Evolutionary conservation across 2,113 vertebrate species (phyloP).

Genomic region (Pitta sordida): DNA sequence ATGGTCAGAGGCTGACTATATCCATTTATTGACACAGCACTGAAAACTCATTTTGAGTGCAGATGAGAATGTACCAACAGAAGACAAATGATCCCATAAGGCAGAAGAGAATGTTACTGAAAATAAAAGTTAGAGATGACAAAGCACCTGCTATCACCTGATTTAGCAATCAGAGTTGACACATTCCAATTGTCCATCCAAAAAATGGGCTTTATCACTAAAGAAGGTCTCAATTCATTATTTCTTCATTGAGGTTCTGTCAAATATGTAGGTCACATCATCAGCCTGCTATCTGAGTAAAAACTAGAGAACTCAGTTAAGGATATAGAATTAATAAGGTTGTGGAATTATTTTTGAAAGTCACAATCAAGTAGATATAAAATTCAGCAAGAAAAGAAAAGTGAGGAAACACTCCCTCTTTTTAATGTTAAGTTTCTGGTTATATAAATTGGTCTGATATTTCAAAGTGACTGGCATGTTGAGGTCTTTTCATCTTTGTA

Average conservation of each 20-base stretch:
- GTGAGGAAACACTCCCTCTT: not conserved
- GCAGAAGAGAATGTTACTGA: conserved; percentile 40
- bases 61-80: conserved; percentile 59
- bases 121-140: conserved; percentile 64
- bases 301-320: not conserved
- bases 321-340: not conserved
- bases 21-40: conserved; percentile 11
- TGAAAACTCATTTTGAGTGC: conserved; percentile 55
- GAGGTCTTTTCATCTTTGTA: not conserved
- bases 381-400: not conserved
- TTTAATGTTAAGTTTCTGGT: not conserved
- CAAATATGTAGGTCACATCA: conserved; percentile 48
- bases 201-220: conserved; percentile 51
- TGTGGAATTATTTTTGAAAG: conserved; percentile 31
- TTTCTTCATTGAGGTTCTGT: conserved; percentile 53
- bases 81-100: conserved; percentile 42
- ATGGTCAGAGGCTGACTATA: conserved; percentile 24
- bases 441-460: not conserved
- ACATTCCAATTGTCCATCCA: conserved; percentile 27
- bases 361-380: not conserved
- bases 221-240: conserved; percentile 55
- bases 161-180: conserved; percentile 46
- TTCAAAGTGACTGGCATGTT: conserved; percentile 6
- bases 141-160: conserved; percentile 20
- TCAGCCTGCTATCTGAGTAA: not conserved